phyloP scores from a whole-genome alignment of 2,113 vertebrate species.

The Melanocharis versteri region DNA sequence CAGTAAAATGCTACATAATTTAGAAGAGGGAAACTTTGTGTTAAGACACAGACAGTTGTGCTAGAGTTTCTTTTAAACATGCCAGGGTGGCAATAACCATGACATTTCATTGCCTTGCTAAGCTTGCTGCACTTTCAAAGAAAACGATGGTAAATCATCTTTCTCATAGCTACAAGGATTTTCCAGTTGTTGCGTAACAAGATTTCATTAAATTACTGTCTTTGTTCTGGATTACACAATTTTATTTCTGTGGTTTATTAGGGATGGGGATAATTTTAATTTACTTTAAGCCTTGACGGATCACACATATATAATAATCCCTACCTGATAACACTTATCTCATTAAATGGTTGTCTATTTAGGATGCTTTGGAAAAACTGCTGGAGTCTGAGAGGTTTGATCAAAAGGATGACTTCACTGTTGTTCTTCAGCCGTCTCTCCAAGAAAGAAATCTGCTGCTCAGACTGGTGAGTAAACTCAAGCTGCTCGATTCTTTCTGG shows the following conservation, averaged over 20 bases:
- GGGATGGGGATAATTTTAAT: neutral
- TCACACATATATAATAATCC: neutral
- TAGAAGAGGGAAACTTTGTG: neutral
- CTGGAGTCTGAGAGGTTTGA: conserved; percentile 78
- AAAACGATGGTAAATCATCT: neutral
- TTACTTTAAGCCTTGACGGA: neutral
- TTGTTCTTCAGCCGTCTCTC: conserved; percentile 82
- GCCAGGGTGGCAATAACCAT: neutral
- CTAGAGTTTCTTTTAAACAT: neutral
- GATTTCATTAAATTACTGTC: neutral
- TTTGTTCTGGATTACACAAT: neutral
- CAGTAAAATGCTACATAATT: neutral
- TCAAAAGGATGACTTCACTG: conserved; percentile 76
- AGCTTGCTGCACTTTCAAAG: neutral
- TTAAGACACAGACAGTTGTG: neutral
- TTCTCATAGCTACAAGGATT: neutral
- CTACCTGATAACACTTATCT: neutral
- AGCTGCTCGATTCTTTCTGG: neutral
- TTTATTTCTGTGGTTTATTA: conserved; percentile 14
- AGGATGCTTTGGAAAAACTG: conserved; percentile 78
- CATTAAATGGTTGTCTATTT: neutral
- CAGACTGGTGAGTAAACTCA: conserved; percentile 54
- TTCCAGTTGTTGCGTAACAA: neutral
- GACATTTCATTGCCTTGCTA: neutral
- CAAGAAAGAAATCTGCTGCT: conserved; percentile 53